Base-by-base conservation (phyloP, 2,888 invertebrate genomes). In the Coremacera marginata region DNA sequence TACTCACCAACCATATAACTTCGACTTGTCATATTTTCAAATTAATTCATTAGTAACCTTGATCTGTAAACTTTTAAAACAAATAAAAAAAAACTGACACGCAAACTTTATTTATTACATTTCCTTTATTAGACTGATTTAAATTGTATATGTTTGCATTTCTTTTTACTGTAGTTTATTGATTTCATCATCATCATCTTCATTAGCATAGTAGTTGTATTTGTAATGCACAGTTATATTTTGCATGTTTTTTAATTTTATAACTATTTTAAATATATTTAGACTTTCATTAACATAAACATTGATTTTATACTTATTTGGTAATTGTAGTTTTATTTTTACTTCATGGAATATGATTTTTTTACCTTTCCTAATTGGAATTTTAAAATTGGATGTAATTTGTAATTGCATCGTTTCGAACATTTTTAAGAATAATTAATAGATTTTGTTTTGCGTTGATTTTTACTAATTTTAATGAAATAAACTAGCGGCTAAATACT, bases 61-160 rank as follows among this genome's bases (percentile, higher is more conserved):
- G 34, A 63, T 16, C 14, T 14, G 31, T 63, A 16, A 34, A 34
- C 9, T 31, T 3, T 9, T 44, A 2, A 49, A 25, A 44, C 0
- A 16, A 49, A 22, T 22, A 22, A 11, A 68, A 27, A 44, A 9
- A 22, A 27, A 22, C 16, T 22, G 25, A 8, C 3, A 68, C 14
- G 34, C 3, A 11, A 1, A 44, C 22, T 57, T 37, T 60, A 34
- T 72, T 72, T 22, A 37, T 72, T 72, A 57, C 60, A 72, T 62
- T 71, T 72, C 72, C 62, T 72, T 72, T 71, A 75, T 71, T 77
- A 9, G 63, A 34, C 76, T 75, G n/a, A 72, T 75, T 76, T 67
- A 72, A 67, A 52, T 71, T 71, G 19, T 70, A 52, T 72, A 68
- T 34, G 31, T 77, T 49, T 34, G 19, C 16, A 60, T 62, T 19